phyloP scores from a whole-genome alignment of 1,140 invertebrate genomes.

The Rhynchophorus ferrugineus region DNA sequence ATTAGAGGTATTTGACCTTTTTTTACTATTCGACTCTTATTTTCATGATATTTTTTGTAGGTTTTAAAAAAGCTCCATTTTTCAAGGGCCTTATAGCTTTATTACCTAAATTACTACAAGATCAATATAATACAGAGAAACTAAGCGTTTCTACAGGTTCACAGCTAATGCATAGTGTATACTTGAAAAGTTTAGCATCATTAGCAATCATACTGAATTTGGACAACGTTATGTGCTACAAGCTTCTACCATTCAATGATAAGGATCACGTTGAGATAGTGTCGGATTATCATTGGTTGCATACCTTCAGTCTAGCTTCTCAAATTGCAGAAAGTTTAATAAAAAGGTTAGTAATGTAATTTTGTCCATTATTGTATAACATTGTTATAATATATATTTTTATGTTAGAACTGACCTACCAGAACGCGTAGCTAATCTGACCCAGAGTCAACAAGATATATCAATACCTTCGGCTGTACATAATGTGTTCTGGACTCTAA shows the following conservation, averaged over 20 bases:
- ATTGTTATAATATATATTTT: not conserved
- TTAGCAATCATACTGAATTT: conserved; percentile 50
- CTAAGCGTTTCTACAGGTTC: conserved; percentile 49
- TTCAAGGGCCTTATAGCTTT: conserved; percentile 47
- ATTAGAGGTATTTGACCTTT: conserved; percentile 34
- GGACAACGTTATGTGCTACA: conserved; percentile 49
- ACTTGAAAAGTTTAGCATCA: conserved; percentile 52
- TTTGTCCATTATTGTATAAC: not conserved
- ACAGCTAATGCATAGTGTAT: conserved; percentile 53
- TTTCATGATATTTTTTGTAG: conserved; percentile 21
- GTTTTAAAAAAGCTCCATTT: conserved; percentile 50
- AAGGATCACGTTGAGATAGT: conserved; percentile 34
- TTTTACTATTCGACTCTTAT: not conserved
- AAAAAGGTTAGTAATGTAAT: conserved; percentile 24
- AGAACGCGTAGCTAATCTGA: conserved; percentile 38
- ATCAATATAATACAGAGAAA: conserved; percentile 55
- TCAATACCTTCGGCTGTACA: conserved; percentile 39
- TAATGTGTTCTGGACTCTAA: conserved; percentile 49
- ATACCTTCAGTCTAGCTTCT: conserved; percentile 47
- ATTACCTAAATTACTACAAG: conserved; percentile 46
- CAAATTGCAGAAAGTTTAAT: conserved; percentile 50
- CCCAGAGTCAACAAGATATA: conserved; percentile 29
- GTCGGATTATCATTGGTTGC: conserved; percentile 54
- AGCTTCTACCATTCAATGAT: conserved; percentile 42
- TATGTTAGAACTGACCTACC: conserved; percentile 42